phyloP scores from a whole-genome alignment of 2,113 vertebrate genomes.

The Grus americana region DNA sequence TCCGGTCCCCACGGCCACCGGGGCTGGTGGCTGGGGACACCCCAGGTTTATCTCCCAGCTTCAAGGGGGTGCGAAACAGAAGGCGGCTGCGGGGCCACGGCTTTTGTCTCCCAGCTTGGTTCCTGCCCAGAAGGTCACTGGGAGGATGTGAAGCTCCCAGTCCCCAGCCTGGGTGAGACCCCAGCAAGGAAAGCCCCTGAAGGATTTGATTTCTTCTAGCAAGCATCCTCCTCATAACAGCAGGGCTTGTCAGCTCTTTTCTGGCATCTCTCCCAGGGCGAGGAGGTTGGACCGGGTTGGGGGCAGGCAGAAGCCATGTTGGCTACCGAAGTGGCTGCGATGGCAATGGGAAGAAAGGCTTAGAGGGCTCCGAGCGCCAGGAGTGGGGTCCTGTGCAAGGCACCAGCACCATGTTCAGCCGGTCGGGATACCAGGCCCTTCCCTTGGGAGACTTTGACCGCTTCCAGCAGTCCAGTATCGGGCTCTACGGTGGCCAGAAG shows the following conservation, averaged over 20 bases:
- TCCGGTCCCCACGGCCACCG: fast-evolving
- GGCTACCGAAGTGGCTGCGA: background rate
- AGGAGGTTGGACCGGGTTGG: fast-evolving
- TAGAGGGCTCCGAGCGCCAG: background rate
- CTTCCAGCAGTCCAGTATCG: conserved; percentile 64
- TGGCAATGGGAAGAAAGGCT: fast-evolving
- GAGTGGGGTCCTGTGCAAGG: fast-evolving
- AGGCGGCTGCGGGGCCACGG: fast-evolving
- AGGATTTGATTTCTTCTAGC: background rate
- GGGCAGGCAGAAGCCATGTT: background rate
- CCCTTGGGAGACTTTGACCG: conserved; percentile 75
- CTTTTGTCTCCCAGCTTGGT: background rate
- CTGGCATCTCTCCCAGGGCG: fast-evolving
- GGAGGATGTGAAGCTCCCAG: background rate
- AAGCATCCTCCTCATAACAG: background rate
- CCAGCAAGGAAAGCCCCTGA: background rate
- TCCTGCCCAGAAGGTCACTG: fast-evolving
- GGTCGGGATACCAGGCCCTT: conserved; percentile 75
- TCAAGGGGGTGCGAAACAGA: fast-evolving
- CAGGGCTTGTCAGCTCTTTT: background rate
- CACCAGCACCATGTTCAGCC: conserved; percentile 70
- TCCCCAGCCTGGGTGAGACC: background rate
- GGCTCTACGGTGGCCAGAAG: conserved; percentile 71
- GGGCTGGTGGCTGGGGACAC: background rate
- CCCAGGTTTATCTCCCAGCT: background rate